phyloP scores from a whole-genome alignment of 2,113 vertebrate species.

The Anoura caudifer region DNA sequence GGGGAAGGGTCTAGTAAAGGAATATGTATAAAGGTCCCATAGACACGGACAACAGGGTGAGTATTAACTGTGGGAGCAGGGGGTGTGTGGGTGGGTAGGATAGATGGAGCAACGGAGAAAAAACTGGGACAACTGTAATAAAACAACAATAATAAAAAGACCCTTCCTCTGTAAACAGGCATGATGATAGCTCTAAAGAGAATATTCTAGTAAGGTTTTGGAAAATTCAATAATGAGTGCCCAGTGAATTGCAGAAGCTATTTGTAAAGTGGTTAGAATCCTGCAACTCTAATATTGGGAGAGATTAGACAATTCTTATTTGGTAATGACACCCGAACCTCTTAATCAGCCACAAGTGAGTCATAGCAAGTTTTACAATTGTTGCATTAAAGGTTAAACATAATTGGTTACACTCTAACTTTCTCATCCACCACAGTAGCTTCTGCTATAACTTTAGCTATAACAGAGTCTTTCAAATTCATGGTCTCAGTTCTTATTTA shows the following conservation, averaged over 20 bases:
- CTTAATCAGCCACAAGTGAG: slow-evolving; percentile 65
- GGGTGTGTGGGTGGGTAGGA: too few relatives aligned
- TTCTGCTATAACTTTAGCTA: slow-evolving; percentile 53
- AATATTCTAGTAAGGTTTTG: slow-evolving; percentile 43
- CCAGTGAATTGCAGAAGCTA: slow-evolving; percentile 28
- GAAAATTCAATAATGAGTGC: slow-evolving; percentile 23
- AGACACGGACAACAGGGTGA: too few relatives aligned
- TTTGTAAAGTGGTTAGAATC: slow-evolving; percentile 50
- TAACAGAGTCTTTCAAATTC: slow-evolving; percentile 44
- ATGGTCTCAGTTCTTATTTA: slow-evolving; percentile 50
- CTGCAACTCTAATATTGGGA: slow-evolving; percentile 53
- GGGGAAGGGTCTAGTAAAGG: too few relatives aligned
- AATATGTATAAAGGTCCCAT: too few relatives aligned
- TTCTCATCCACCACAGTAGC: slow-evolving; percentile 31
- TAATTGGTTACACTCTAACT: slow-evolving; percentile 67
- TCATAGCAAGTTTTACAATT: slow-evolving; percentile 63
- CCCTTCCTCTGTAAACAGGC: background rate
- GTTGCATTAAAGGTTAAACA: slow-evolving; percentile 71
- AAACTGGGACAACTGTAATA: too few relatives aligned
- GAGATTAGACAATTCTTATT: slow-evolving; percentile 49
- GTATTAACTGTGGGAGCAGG: too few relatives aligned
- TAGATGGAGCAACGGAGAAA: too few relatives aligned
- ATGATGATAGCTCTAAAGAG: background rate
- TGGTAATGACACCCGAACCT: slow-evolving; percentile 35
- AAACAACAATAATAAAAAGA: background rate